Percentiles rank a stretch among this genome's conserved stretches.
phyloP scores from a whole-genome alignment of 2,113 vertebrate genomes.

The Eupsittula cactorum region DNA sequence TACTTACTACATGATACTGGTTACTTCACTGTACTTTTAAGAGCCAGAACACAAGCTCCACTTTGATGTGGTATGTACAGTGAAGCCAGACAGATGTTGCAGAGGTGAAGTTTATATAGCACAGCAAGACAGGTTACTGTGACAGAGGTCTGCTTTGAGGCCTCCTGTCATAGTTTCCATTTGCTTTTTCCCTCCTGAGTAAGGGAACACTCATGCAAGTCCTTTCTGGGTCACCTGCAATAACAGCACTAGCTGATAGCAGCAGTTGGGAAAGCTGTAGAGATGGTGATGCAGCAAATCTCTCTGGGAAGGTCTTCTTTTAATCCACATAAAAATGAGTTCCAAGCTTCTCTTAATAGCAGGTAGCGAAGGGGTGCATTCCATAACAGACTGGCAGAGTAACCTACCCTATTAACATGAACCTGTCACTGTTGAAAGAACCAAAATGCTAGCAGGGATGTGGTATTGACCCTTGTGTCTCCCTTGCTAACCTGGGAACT shows the following conservation, averaged over 20 bases:
- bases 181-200: background rate
- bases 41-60: background rate
- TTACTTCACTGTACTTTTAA: background rate
- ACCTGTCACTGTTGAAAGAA: background rate
- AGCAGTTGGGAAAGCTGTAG: background rate
- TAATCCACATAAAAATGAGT: background rate
- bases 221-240: background rate
- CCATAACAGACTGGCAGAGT: background rate
- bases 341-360: background rate
- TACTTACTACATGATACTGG: background rate
- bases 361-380: fast-evolving
- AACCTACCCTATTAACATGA: fast-evolving
- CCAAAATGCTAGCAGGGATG: background rate
- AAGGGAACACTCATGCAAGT: background rate
- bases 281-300: background rate
- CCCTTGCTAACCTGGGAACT: background rate
- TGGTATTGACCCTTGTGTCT: background rate
- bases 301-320: background rate
- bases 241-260: background rate
- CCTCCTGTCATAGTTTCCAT: background rate
- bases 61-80: fast-evolving
- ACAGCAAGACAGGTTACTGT: background rate
- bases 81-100: background rate
- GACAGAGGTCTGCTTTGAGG: background rate
- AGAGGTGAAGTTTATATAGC: background rate